Conservation (phyloP, 1,140 invertebrate species). For the Hormaphis cornu region DNA sequence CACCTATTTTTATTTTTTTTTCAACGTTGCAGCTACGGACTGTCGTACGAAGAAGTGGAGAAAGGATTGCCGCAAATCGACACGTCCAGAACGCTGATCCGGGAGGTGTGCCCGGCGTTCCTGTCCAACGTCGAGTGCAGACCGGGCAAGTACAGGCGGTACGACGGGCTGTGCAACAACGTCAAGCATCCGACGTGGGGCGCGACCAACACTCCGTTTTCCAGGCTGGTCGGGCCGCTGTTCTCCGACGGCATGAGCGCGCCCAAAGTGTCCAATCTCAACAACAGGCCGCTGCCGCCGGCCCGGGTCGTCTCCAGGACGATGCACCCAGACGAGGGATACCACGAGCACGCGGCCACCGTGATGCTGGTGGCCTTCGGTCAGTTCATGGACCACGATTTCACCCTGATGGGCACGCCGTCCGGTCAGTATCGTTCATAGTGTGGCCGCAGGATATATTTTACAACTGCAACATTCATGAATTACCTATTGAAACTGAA, state of each 20-base stretch:
- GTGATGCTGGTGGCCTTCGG: constrained; percentile 49
- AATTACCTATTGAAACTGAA: too few relatives aligned
- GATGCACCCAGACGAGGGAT: constrained; percentile 45
- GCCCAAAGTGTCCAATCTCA: constrained; percentile 39
- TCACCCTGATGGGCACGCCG: constrained; percentile 46
- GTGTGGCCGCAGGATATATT: too few relatives aligned
- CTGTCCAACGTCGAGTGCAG: constrained; percentile 76
- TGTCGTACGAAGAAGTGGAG: constrained; percentile 76
- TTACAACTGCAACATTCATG: too few relatives aligned
- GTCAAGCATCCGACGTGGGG: constrained; percentile 83
- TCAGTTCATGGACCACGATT: constrained; percentile 50
- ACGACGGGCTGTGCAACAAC: constrained; percentile 91
- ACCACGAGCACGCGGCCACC: constrained; percentile 44
- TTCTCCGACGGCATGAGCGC: constrained; percentile 71
- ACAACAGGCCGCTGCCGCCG: constrained; percentile 42
- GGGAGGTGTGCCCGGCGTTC: constrained; percentile 78
- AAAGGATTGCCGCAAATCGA: constrained; percentile 79
- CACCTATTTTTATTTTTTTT: too few relatives aligned
- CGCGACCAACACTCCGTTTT: constrained; percentile 68
- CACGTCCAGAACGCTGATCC: constrained; percentile 76
- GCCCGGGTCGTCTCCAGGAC: constrained; percentile 46
- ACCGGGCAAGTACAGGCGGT: constrained; percentile 77
- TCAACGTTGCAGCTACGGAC: constrained; percentile 57
- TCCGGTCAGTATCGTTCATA: constrained; percentile 44
- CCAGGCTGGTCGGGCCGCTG: constrained; percentile 60